Evolutionary conservation across 2,888 invertebrate genomes (phyloP), one percentile per base, ranked within the genome.

Genomic region (Drosophila nr. perissopoda): DNA sequence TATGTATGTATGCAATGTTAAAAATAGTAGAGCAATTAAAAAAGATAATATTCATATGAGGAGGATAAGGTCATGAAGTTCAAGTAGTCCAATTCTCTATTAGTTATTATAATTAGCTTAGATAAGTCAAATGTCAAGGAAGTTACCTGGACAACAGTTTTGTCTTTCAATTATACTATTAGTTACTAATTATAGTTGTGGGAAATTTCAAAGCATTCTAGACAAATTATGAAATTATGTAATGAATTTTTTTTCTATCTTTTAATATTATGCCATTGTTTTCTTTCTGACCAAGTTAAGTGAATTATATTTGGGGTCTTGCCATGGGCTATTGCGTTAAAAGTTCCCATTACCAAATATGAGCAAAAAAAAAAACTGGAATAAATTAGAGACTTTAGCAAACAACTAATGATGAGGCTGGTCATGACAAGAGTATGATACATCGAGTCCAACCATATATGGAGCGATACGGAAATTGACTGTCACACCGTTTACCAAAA

Each of bases 401-500:
- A 18, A 10, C 21, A 31, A 25, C 33, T 34, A 68, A 42, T 31
- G 56, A 57, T 68, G 56, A 38, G 42, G 31, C 49, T 34, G 49
- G 69, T 57, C 58, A 57, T 53, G 70, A 58, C 60, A 33, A 57
- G 72, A 62, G 48, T 40, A 51, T 36, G 52, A 63, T 29, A 31
- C 53, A 71, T 48, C 48, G 42, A 31, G 31, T 34, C 51, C 2
- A 27, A 16, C 83, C 89, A 64, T 76, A 59, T 76, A 70, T 25
- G 76, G 83, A 36, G 13, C 18, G 60, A 33, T 67, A 48, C 88
- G 88, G 86, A 87, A 85, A 87, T 69, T 74, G 67, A 69, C 56
- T 53, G 70, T 54, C 57, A 33, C 63, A 51, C 59, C 45, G 61
- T 48, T 61, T 21, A 59, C 71, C 71, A 45, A 65, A 65, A 59